Evolutionary conservation across 2,888 invertebrate species (phyloP), one percentile per base, ranked within the genome.

Genomic region (Rhodophaea formosa): DNA sequence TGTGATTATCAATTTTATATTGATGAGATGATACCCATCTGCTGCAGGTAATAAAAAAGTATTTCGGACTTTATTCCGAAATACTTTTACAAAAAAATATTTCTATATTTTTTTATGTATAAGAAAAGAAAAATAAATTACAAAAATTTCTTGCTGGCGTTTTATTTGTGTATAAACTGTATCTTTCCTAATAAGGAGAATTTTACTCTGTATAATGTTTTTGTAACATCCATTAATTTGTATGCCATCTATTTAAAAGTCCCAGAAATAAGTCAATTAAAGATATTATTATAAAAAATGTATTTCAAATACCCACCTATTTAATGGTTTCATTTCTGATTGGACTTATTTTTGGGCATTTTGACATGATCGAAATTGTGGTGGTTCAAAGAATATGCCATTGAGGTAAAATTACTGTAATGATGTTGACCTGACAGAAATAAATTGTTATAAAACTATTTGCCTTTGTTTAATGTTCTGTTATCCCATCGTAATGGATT

Each of bases 391-490:
- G 23, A 3, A 3, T 5, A 23, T 23, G 23, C n/a, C n/a, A n/a
- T n/a, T n/a, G n/a, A n/a, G n/a, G n/a, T n/a, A n/a, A n/a, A n/a
- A n/a, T n/a, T n/a, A 23, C 23, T 23, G 5, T 23, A 5, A 23
- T 23, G 5, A 23, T 62, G 62, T 62, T 62, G 55, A 46, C 47
- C 46, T 56, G 49, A 16, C 29, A 43, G 1, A 30, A 54, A 51
- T 56, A 56, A 56, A 56, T 54, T 51, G 10, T 46, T 53, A 59
- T 35, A 39, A 57, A 55, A 39, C 39, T 43, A 55, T 51, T 56
- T 46, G 61, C 53, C 47, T 63, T 60, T 61, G 51, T 55, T 62
- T 66, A 47, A 32, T 58, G 14, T 57, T 56, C 1, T 57, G 45
- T 54, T 55, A 30, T 53, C 62, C 58, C 39, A 23, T n/a, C 49